phyloP scores from a whole-genome alignment of 2,113 vertebrate genomes.

The Cairina moschata region DNA sequence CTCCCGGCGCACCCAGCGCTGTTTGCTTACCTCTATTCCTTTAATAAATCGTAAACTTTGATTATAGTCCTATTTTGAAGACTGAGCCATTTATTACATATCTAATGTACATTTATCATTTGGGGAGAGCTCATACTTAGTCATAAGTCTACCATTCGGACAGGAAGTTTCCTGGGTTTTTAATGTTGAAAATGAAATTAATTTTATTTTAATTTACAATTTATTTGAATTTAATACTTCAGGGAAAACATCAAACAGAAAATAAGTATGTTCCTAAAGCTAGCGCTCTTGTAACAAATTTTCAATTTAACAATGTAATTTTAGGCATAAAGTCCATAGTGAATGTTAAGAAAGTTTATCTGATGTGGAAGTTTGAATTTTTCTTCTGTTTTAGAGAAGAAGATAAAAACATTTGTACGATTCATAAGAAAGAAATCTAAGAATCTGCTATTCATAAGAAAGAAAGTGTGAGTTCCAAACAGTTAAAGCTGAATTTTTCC shows the following conservation, averaged over 20 bases:
- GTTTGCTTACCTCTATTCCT: no score
- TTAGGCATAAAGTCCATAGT: background rate
- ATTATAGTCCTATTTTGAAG: no score
- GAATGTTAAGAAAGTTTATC: background rate
- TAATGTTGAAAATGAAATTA: background rate
- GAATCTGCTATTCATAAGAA: background rate
- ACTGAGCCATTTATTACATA: no score
- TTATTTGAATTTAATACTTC: background rate
- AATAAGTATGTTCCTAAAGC: background rate
- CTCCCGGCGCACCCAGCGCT: no score
- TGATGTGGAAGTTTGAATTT: background rate
- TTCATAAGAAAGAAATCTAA: background rate
- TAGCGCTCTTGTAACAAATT: background rate
- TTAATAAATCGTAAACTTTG: no score
- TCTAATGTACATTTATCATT: background rate
- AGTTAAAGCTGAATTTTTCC: background rate
- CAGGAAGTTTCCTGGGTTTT: background rate
- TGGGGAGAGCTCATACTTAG: background rate
- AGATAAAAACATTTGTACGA: accelerated
- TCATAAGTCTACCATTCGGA: background rate
- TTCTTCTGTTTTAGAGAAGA: background rate
- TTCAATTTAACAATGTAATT: background rate
- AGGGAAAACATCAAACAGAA: background rate
- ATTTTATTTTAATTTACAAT: background rate
- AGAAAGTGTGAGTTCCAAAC: background rate